Percentiles rank a stretch among this genome's conserved stretches.
Conservation (phyloP, 92 coral and sea anemone species). For the Bergia puertoricense region DNA sequence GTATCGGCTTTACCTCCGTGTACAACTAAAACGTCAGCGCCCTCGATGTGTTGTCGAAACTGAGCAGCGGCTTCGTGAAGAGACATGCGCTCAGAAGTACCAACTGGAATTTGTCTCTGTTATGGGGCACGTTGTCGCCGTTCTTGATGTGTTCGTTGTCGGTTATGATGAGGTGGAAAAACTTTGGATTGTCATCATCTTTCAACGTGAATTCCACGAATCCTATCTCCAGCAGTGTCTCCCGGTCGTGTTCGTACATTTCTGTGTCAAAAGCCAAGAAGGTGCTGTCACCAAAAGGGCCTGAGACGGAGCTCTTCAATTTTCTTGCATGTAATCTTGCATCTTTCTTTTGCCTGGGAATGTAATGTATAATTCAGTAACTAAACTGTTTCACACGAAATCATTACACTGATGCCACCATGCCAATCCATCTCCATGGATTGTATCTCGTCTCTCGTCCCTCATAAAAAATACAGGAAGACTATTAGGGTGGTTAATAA, state of each 20-base stretch:
- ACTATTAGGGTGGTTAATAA: too few species aligned
- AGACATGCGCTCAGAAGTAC: constrained; percentile 40
- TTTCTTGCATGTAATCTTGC: constrained; percentile 37
- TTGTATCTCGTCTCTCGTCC: too few species aligned
- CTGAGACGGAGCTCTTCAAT: constrained; percentile 19
- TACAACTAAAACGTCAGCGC: constrained; percentile 56
- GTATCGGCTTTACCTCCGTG: constrained; percentile 62
- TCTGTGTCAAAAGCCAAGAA: constrained; percentile 67
- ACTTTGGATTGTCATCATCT: constrained; percentile 30
- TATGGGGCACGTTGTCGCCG: constrained; percentile 56
- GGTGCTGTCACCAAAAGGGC: not conserved
- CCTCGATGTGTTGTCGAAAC: constrained; percentile 50
- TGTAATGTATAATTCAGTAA: too few species aligned
- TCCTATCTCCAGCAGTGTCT: constrained; percentile 67
- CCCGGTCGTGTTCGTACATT: constrained; percentile 60
- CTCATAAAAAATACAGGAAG: too few species aligned
- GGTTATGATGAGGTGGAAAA: constrained; percentile 36
- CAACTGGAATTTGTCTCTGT: constrained; percentile 59
- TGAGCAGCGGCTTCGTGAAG: constrained; percentile 54
- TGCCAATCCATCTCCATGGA: too few species aligned
- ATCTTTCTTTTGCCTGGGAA: constrained; percentile 34
- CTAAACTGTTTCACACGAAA: too few species aligned
- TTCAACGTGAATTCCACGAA: constrained; percentile 47
- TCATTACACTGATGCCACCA: too few species aligned
- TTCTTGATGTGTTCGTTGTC: too few species aligned